Evolutionary conservation across 2,888 invertebrate species (phyloP).

Genomic region (Saturnia pavonia): DNA sequence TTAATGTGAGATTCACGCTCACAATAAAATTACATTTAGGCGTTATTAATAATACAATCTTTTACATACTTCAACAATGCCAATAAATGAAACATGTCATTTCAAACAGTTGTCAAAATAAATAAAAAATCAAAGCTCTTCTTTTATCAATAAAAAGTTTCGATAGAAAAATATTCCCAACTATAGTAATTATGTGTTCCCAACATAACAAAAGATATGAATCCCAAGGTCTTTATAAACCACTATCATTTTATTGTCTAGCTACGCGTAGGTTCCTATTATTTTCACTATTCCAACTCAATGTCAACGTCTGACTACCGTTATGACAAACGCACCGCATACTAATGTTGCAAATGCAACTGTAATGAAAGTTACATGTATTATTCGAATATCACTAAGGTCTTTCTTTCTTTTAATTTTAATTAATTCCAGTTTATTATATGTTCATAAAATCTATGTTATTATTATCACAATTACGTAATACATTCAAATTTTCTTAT

Average conservation of each 20-base stretch:
- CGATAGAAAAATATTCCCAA: neutral
- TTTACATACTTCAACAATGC: neutral
- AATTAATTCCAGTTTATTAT: neutral
- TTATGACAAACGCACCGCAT: conserved; percentile 50
- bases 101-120: neutral
- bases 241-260: conserved; percentile 26
- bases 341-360: conserved; percentile 39
- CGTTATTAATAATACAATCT: no score
- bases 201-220: conserved; percentile 8
- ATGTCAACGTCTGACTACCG: conserved; percentile 43
- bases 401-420: neutral
- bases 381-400: neutral
- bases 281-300: conserved; percentile 45
- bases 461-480: neutral
- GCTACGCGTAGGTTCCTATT: conserved; percentile 34
- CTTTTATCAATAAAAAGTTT: neutral
- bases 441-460: no score
- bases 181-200: no score
- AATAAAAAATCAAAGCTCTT: neutral
- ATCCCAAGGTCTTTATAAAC: neutral
- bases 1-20: no score
- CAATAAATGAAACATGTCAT: neutral
- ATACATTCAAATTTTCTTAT: no score
- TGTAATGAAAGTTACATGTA: conserved; percentile 17
- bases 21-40: no score